Evolutionary conservation across 2,888 invertebrate species (phyloP).

Genomic region (Eurois occulta): DNA sequence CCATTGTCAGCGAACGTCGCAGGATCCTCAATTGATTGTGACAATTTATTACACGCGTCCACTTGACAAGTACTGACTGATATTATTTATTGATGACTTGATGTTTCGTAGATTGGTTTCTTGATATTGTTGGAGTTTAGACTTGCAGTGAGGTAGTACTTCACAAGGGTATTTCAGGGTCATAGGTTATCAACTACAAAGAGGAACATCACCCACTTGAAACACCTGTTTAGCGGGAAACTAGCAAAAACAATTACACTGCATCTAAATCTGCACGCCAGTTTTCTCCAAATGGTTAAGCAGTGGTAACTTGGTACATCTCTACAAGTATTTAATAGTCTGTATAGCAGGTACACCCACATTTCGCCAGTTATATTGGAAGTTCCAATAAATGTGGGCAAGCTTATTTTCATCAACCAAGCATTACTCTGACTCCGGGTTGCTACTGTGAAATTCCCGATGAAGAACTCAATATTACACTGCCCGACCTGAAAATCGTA

Average conservation of each 20-base stretch:
- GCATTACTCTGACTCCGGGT: neutral
- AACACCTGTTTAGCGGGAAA: neutral
- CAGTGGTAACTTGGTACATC: neutral
- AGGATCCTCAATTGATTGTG: conserved; percentile 54
- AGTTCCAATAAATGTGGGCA: neutral
- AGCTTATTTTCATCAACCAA: neutral
- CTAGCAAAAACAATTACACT: neutral
- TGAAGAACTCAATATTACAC: too few relatives aligned
- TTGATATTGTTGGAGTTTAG: neutral
- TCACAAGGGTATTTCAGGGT: neutral
- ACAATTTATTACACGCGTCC: conserved; percentile 53
- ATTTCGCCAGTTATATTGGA: neutral
- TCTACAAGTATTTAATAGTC: neutral
- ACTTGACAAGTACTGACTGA: conserved; percentile 27
- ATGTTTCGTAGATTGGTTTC: conserved; percentile 15
- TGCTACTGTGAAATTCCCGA: neutral
- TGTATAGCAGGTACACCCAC: too few relatives aligned
- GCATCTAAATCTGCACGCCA: neutral
- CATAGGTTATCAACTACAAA: neutral
- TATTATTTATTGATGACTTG: conserved; percentile 36
- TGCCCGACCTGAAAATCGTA: too few relatives aligned
- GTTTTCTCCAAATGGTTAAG: neutral
- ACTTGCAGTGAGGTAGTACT: neutral
- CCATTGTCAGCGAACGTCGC: conserved; percentile 42
- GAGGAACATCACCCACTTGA: neutral